These are phyloP conservation scores for Carapus acus DNA, from an alignment of 2,797 vertebrate genomes.

Conservation along the genomic window DNA sequence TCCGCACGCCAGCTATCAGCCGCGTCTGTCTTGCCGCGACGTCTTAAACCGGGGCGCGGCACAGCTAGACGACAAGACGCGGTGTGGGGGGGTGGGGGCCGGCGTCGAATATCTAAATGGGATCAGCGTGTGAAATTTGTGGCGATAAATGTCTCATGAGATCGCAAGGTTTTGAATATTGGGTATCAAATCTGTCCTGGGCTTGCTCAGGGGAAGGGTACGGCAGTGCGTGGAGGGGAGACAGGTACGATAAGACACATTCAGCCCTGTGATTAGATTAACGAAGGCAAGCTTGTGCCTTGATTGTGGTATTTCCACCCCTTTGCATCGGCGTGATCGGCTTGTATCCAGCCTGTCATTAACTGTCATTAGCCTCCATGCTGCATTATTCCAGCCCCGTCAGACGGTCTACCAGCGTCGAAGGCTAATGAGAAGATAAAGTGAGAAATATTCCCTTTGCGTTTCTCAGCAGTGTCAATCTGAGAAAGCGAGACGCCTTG, in stretches of 20 bases:
- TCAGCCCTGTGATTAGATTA: slow-evolving; percentile 67
- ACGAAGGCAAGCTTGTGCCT: slow-evolving; percentile 60
- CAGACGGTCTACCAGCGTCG: slow-evolving; percentile 52
- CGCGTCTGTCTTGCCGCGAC: slow-evolving; percentile 57
- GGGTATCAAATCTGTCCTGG: slow-evolving; percentile 57
- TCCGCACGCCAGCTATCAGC: slow-evolving; percentile 57
- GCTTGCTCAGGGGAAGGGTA: slow-evolving; percentile 59
- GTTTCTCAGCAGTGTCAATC: slow-evolving; percentile 44
- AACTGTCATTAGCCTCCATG: slow-evolving; percentile 62
- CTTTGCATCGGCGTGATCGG: slow-evolving; percentile 57
- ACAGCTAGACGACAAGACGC: slow-evolving; percentile 57
- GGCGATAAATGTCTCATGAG: slow-evolving; percentile 65
- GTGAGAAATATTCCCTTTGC: slow-evolving; percentile 51
- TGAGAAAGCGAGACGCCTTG: slow-evolving; percentile 59
- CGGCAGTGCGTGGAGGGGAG: too few species aligned
- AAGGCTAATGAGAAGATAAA: slow-evolving; percentile 31
- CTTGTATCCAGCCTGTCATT: slow-evolving; percentile 59
- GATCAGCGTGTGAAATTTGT: slow-evolving; percentile 67
- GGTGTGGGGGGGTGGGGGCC: not conserved
- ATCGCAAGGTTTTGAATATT: slow-evolving; percentile 69
- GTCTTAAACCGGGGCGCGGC: slow-evolving; percentile 61
- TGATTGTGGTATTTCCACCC: slow-evolving; percentile 61
- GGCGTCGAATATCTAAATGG: slow-evolving; percentile 69
- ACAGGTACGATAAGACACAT: slow-evolving; percentile 64
- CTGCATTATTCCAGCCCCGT: slow-evolving; percentile 60